Evolutionary conservation across 2,113 vertebrate genomes (phyloP), one percentile per base, ranked within the genome.

Genomic region (Pangasianodon hypophthalmus): DNA sequence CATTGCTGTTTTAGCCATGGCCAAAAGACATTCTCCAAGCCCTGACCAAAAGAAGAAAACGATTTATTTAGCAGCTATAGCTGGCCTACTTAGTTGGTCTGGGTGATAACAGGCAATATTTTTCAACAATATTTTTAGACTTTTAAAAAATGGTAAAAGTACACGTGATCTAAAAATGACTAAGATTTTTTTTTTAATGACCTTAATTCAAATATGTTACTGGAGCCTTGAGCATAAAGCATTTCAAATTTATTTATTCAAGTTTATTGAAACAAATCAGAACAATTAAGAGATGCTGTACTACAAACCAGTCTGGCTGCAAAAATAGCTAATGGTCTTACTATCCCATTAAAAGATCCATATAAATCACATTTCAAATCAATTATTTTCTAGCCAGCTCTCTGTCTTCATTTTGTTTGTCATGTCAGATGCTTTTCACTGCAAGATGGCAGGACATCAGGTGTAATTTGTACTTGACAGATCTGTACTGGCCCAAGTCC

Each of bases 11-110:
- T 94, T 98, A 69, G 97, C 97, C 93, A 99, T 90, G 94, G 97
- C 95, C 50, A 99, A 93, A 64, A 98, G 96, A 87, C 98, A 99
- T 88, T 99, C 98, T 3, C 98, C 98, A 87, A 99, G 95, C 91
- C 98, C 98, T 99, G 91, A 87, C 94, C 91, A 90, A 82, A 88
- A 82, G 9, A 88, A 60, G 18, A 82, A 81, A 93, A 37, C 0
- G 7, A 69, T 86, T 64, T 10, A 82, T 37, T 26, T 44, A 56
- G 24, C 52, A 56, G 44, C 32, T 46, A 11, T 46, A 24, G 32
- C 81, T 58, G 58, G 52, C n/a, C 3, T 82, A 11, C 5, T 32
- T 56, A 58, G n/a, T 41, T 29, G 19, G 19, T 81, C 48, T 32
- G 1, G 52, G 18, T 56, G 6, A 82, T n/a, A 52, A 37, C 0